phyloP scores from a whole-genome alignment of 2,888 invertebrate species.

The Dromius quadrimaculatus region DNA sequence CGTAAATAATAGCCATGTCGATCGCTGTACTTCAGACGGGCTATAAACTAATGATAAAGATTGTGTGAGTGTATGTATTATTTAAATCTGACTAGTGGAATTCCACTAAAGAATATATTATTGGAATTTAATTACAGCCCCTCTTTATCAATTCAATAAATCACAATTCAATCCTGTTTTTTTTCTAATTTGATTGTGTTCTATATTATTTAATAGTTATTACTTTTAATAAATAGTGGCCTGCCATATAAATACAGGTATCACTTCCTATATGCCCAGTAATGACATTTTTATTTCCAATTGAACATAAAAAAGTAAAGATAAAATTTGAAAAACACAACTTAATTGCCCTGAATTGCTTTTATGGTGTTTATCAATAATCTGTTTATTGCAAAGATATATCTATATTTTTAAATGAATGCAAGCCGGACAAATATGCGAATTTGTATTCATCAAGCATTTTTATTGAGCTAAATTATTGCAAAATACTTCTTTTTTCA shows the following conservation, averaged over 20 bases:
- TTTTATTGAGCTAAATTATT: no score
- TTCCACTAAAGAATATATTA: no score
- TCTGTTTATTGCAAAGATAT: conserved; percentile 24
- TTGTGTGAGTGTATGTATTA: conserved; percentile 21
- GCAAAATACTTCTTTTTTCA: no score
- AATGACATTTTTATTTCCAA: conserved; percentile 20
- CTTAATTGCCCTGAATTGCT: conserved; percentile 21
- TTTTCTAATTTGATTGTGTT: conserved; percentile 27
- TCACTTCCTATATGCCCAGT: conserved; percentile 28
- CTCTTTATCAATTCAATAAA: no score
- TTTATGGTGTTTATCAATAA: conserved; percentile 31
- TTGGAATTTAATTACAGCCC: no score
- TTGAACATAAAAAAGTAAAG: conserved; percentile 26
- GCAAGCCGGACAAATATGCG: conserved; percentile 8
- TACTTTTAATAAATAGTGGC: conserved; percentile 23
- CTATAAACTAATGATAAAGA: conserved; percentile 44
- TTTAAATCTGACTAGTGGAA: conserved; percentile 37
- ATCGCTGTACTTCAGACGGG: conserved; percentile 61
- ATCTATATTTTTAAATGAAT: conserved; percentile 22
- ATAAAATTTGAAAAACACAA: conserved; percentile 32
- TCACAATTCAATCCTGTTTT: no score
- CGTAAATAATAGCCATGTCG: conserved; percentile 65
- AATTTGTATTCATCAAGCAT: no score
- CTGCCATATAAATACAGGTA: conserved; percentile 4
- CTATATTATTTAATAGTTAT: conserved; percentile 32